phyloP scores from a whole-genome alignment of 2,113 vertebrate species.

The Psittacara wagleri region DNA sequence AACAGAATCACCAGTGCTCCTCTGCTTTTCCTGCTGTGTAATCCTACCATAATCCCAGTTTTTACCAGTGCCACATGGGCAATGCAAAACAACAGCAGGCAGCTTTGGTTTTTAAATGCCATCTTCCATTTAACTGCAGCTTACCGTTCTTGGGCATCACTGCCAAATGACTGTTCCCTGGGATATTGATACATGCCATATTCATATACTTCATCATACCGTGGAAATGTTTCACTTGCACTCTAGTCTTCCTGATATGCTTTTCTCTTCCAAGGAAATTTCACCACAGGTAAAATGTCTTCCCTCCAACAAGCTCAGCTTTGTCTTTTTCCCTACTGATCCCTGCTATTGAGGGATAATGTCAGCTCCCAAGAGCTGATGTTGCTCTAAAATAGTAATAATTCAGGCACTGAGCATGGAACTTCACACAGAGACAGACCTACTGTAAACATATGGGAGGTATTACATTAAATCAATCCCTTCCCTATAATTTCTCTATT shows the following conservation, averaged over 20 bases:
- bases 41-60: constrained; percentile 21
- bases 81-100: background rate
- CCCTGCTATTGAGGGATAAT: background rate
- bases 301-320: background rate
- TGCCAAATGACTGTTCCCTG: background rate
- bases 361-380: background rate
- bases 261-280: background rate
- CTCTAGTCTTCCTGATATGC: background rate
- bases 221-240: background rate
- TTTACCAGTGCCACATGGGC: background rate
- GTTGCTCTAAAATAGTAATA: background rate
- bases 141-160: background rate
- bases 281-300: background rate
- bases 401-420: background rate
- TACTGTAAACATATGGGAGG: background rate
- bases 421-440: background rate
- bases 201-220: background rate
- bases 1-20: background rate
- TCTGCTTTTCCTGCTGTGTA: constrained; percentile 7
- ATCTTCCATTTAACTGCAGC: background rate
- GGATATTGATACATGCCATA: background rate
- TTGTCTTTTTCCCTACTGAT: background rate
- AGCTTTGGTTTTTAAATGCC: background rate
- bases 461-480: background rate
- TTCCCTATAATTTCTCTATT: background rate